Base-by-base conservation (phyloP, 2,113 vertebrate species). In the Proteles cristata region DNA sequence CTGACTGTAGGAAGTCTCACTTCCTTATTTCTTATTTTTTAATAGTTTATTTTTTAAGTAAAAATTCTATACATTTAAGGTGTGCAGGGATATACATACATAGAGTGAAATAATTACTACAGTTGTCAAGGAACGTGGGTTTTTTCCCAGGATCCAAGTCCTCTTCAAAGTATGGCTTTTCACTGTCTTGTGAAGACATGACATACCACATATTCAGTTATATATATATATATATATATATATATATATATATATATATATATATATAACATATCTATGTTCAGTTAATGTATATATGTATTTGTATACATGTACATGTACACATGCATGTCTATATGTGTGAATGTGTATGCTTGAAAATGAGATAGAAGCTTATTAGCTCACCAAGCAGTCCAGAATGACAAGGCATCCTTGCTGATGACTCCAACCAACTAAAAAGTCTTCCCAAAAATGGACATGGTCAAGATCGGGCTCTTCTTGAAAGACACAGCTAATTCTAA, bases 401-500 rank as follows among this genome's bases (percentile, higher is more conserved):
- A 73, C 4, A 76, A 92, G 43, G 23, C 71, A 43, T 93, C 58
- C 58, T 94, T 83, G 26, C n/a, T 0, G 11, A 68, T 93, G 26
- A 17, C 17, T 45, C 55, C 55, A 74, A 8, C 33, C n/a, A 91
- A 31, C 15, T 11, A 50, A n/a, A 5, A 81, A 93, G 53, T 61
- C 33, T 94, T 43, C 95, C 33, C 58, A 86, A 88, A 95, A 58
- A n/a, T 86, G 26, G 35, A 28, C 39, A 17, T n/a, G 11, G 74
- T 87, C 61, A 92, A 89, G 73, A 96, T 89, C 11, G 87, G 66
- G 35, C 55, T 96, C 55, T 92, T 86, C 28, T 97, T 88, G 53
- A 73, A 96, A 88, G 85, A 97, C 71, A 93, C 8, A 98, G 95
- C 76, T 97, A 93, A 97, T 98, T 98, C 97, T 87, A 94, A 95